A percentile compares a stretch with the other conserved stretches of the same genome.
Evolutionary conservation across 2,888 invertebrate genomes (phyloP).

Genomic region (Nysson spinosus): DNA sequence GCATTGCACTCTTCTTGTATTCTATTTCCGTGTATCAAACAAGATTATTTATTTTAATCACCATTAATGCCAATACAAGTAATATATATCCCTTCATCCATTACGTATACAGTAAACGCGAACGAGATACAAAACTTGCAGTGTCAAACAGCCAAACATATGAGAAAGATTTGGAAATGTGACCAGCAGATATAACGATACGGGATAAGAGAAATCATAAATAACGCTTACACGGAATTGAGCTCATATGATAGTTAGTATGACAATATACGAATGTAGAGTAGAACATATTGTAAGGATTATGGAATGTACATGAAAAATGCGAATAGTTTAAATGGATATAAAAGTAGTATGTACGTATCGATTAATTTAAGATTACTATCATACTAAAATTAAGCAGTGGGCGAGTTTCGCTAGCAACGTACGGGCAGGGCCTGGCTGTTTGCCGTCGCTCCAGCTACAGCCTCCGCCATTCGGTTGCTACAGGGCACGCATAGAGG

Average conservation of each 20-base stretch:
- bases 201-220: constrained; percentile 39
- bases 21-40: too few relatives aligned
- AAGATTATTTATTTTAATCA: neutral
- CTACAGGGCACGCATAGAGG: constrained; percentile 68
- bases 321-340: neutral
- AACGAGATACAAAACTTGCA: too few relatives aligned
- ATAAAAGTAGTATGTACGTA: constrained; percentile 24
- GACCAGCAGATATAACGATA: constrained; percentile 4
- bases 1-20: too few relatives aligned
- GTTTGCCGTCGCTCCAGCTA: constrained; percentile 75
- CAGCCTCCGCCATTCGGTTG: constrained; percentile 75
- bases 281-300: constrained; percentile 8
- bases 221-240: constrained; percentile 10
- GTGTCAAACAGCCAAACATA: too few relatives aligned
- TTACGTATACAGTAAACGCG: too few relatives aligned
- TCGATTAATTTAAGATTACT: constrained; percentile 62
- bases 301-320: constrained; percentile 7
- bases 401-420: constrained; percentile 76
- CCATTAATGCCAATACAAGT: too few relatives aligned
- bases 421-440: constrained; percentile 77
- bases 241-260: constrained; percentile 45
- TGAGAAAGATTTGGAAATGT: too few relatives aligned
- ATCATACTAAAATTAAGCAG: constrained; percentile 70
- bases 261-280: constrained; percentile 32
- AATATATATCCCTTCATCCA: too few relatives aligned